Percentiles rank a stretch among this genome's conserved stretches.
These are phyloP conservation scores for Chiroxiphia lanceolata DNA, from an alignment of 2,797 vertebrate species.

Conservation along the genomic window DNA sequence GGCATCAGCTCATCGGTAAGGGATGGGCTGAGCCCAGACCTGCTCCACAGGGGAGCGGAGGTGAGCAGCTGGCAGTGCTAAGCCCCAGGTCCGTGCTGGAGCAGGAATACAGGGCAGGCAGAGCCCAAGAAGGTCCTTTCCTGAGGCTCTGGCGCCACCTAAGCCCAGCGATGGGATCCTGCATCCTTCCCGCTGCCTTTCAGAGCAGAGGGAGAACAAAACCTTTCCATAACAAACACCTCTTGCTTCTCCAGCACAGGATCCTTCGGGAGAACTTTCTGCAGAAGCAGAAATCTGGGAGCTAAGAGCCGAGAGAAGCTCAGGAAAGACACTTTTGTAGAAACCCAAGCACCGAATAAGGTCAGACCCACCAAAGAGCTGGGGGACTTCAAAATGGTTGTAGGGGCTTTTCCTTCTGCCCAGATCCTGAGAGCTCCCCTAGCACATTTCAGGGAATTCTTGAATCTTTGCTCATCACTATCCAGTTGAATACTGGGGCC, in stretches of 20 bases:
- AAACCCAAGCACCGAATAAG: not conserved
- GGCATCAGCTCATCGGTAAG: rapidly evolving
- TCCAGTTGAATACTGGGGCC: not conserved
- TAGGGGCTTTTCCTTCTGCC: not conserved
- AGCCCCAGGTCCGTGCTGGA: rapidly evolving
- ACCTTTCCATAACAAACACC: rapidly evolving
- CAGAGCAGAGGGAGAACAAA: not conserved
- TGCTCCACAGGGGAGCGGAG: not conserved
- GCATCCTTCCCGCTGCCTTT: not conserved
- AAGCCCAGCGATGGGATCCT: not conserved
- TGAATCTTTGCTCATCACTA: not conserved
- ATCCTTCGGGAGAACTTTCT: not conserved
- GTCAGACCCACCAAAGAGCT: not conserved
- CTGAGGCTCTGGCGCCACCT: not conserved
- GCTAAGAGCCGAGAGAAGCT: not conserved
- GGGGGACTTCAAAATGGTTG: not conserved
- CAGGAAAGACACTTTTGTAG: not conserved
- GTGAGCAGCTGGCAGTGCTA: rapidly evolving
- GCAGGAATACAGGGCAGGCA: not conserved
- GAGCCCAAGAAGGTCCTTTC: not conserved
- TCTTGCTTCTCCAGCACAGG: not conserved
- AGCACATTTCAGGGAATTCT: not conserved
- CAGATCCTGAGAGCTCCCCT: not conserved
- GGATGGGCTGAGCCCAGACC: not conserved
- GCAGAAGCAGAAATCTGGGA: not conserved